Evolutionary conservation across 2,888 invertebrate genomes (phyloP), one percentile per base, ranked within the genome.

Genomic region (Vanessa cardui): DNA sequence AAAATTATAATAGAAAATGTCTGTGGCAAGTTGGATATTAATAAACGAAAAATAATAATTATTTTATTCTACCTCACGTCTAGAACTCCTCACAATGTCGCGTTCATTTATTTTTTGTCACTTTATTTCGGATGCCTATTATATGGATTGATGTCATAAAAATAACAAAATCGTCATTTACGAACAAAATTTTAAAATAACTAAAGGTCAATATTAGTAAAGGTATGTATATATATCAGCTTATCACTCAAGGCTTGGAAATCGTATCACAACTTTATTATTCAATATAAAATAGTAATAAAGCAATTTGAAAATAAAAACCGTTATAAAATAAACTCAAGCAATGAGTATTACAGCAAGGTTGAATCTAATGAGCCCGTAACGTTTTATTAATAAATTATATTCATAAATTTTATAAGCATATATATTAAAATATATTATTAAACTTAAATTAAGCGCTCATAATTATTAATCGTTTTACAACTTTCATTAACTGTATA

Each of bases 401-500:
- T 52, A 26, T 52, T 52, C 52, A 52, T 52, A 52, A 52, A 52
- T 26, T 26, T n/a, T 26, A 26, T 26, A 26, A 26, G 26, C 26
- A 26, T 12, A 26, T 26, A 16, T 21, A 21, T 21, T 26, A 1
- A 21, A 26, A 26, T 52, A 39, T 39, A 12, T 26, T 26, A 52
- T 15, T 52, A 21, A 21, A 15, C 47, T 8, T 52, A 52, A 52
- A 15, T 52, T 12, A 15, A 52, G 8, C 26, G 0, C 6, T 26
- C 1, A 52, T 26, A n/a, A n/a, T 26, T 20, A 50, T 20, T 9
- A 21, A 20, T 49, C 9, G 20, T 18, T 49, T 9, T 20, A 49
- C 20, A 7, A 49, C 18, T 49, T 7, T 49, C 2, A 49, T 49
- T 8, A 18, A 49, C 7, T 49, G 7, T 8, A 49, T 18, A 49